phyloP scores from a whole-genome alignment of 1,140 invertebrate genomes.

The Euura lappo region DNA sequence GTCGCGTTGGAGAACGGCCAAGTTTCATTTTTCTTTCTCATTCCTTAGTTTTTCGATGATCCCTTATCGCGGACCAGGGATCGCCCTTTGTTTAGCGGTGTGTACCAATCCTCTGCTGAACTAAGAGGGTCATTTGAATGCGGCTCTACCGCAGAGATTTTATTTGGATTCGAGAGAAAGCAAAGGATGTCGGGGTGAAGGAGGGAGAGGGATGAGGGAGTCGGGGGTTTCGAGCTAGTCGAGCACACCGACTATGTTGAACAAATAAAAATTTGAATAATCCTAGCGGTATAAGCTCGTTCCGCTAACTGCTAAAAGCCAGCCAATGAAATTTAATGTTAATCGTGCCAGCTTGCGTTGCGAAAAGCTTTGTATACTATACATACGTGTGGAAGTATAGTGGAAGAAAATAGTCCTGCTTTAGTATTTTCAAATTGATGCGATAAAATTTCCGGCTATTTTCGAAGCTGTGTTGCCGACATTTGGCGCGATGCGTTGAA shows the following conservation, averaged over 20 bases:
- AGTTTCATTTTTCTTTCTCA: conserved; percentile 13
- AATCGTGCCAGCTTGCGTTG: not conserved
- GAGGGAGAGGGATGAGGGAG: not conserved
- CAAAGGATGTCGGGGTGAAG: not conserved
- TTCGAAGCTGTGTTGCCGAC: too few relatives aligned
- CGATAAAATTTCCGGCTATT: too few relatives aligned
- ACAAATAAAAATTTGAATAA: conserved; percentile 8
- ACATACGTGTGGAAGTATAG: too few relatives aligned
- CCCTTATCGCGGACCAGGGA: not conserved
- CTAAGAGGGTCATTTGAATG: not conserved
- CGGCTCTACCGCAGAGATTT: not conserved
- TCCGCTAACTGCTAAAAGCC: conserved; percentile 2
- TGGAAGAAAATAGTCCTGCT: too few relatives aligned
- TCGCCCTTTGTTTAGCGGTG: not conserved
- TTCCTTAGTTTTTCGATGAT: not conserved
- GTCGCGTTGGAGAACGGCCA: not conserved
- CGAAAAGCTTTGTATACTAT: too few relatives aligned
- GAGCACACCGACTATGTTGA: not conserved
- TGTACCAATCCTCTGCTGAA: not conserved
- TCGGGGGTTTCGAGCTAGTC: not conserved
- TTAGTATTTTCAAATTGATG: too few relatives aligned
- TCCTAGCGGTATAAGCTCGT: not conserved
- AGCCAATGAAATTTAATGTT: conserved; percentile 7
- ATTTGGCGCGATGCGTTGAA: too few relatives aligned
- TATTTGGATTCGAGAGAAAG: not conserved